A percentile compares a stretch with the other conserved stretches of the same genome.
Evolutionary conservation across 1,140 invertebrate species (phyloP).

Genomic region (Trachymyrmex septentrionalis): DNA sequence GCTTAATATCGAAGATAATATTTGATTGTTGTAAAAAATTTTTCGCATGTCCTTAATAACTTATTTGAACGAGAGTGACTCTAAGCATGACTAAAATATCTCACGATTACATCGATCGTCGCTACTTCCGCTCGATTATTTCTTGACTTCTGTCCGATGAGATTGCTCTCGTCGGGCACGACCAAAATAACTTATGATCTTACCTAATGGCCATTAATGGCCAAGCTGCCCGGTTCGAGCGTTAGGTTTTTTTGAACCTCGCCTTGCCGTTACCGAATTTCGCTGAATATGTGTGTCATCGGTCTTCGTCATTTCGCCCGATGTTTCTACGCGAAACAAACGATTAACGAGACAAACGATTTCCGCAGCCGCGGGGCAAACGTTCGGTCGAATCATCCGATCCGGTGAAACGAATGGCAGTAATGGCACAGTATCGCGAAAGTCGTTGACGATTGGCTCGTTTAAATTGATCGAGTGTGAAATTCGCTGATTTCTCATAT

Average conservation of each 20-base stretch:
- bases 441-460: neutral
- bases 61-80: neutral
- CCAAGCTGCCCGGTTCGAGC: neutral
- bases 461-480: neutral
- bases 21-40: neutral
- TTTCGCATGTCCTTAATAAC: neutral
- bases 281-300: neutral
- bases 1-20: neutral
- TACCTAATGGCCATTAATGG: conserved; percentile 29
- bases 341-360: neutral
- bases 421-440: neutral
- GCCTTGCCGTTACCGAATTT: neutral
- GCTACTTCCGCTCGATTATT: neutral
- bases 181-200: conserved; percentile 33
- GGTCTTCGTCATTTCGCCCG: neutral
- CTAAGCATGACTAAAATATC: conserved; percentile 7
- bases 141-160: conserved; percentile 7
- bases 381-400: neutral
- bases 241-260: conserved; percentile 1
- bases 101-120: conserved; percentile 1
- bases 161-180: neutral
- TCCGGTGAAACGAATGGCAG: neutral
- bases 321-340: no score
- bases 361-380: neutral
- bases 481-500: neutral